Percentiles rank a stretch among this genome's conserved stretches.
Conservation (phyloP, 2,888 invertebrate species). For the Lucinisca nassula region DNA sequence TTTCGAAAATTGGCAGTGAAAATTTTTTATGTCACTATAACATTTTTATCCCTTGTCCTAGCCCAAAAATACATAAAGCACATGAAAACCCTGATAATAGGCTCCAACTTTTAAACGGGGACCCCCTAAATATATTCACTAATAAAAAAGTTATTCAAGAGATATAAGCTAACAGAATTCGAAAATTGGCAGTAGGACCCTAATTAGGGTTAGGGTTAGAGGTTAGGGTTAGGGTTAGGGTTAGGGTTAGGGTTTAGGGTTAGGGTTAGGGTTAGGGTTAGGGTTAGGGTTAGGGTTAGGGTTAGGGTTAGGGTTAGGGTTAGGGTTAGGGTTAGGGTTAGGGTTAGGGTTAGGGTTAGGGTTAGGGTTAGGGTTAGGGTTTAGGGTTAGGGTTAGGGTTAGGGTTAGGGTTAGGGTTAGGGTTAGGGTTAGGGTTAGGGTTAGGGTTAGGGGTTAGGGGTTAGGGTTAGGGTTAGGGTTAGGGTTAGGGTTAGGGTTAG, state of each 20-base stretch:
- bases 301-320: slow-evolving; percentile 56
- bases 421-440: slow-evolving; percentile 60
- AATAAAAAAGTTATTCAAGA: too few species aligned
- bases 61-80: too few species aligned
- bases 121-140: too few species aligned
- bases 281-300: slow-evolving; percentile 64
- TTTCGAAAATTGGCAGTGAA: too few species aligned
- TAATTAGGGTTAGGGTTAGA: slow-evolving; percentile 63
- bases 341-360: slow-evolving; percentile 55
- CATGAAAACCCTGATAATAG: too few species aligned
- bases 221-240: slow-evolving; percentile 63
- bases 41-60: too few species aligned
- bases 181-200: slow-evolving; percentile 61
- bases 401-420: slow-evolving; percentile 65
- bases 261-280: slow-evolving; percentile 52
- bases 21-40: too few species aligned
- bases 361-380: slow-evolving; percentile 19
- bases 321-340: slow-evolving; percentile 56
- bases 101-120: too few species aligned
- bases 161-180: too few species aligned
- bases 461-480: slow-evolving; percentile 32
- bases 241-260: slow-evolving; percentile 51
- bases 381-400: slow-evolving; percentile 64
- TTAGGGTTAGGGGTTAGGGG: slow-evolving; percentile 59
- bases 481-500: slow-evolving; percentile 57